Conservation (phyloP, 2,888 invertebrate species). For the Chaetogeoica ovagalla region DNA sequence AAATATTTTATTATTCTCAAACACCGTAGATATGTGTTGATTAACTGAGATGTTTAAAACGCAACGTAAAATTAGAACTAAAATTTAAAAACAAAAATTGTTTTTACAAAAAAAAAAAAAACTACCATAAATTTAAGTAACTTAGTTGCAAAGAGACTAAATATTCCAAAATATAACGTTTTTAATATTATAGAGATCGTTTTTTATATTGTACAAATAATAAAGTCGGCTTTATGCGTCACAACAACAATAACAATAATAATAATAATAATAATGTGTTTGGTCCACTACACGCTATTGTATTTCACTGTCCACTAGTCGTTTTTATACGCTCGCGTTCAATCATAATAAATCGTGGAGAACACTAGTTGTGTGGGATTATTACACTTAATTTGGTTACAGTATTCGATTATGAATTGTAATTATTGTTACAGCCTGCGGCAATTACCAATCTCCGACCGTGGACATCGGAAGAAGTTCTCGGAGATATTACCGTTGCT, state of each 20-base stretch:
- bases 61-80: not conserved
- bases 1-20: slow-evolving; percentile 12
- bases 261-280: not conserved
- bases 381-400: not conserved
- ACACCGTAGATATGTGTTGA: not conserved
- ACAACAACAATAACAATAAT: not conserved
- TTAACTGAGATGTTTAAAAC: not conserved
- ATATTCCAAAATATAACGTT: not conserved
- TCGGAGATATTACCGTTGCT: slow-evolving; percentile 79
- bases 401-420: slow-evolving; percentile 54
- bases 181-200: not conserved
- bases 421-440: slow-evolving; percentile 68
- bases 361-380: not conserved
- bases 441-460: slow-evolving; percentile 76
- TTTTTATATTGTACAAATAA: not conserved
- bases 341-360: not conserved
- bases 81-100: not conserved
- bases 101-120: not conserved
- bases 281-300: not conserved
- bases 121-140: not conserved
- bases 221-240: not conserved
- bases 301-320: not conserved
- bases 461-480: slow-evolving; percentile 82
- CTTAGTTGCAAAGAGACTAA: too few species aligned
- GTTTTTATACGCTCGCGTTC: not conserved